phyloP scores from a whole-genome alignment of 2,888 invertebrate genomes.

The Xestia rhomboidea region DNA sequence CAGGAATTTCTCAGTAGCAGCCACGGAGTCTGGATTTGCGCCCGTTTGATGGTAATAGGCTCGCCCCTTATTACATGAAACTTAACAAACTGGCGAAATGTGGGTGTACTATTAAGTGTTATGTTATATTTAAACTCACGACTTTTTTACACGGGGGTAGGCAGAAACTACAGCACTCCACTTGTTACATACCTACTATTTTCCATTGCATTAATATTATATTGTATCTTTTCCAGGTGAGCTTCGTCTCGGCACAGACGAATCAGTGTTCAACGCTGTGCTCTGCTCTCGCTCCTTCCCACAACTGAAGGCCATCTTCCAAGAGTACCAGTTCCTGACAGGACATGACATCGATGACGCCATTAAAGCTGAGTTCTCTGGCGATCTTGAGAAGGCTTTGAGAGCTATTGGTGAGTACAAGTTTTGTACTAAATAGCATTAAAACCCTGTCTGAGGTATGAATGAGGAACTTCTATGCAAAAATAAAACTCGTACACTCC shows the following conservation, averaged over 20 bases:
- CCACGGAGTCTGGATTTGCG: no score
- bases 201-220: background rate
- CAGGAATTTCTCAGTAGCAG: no score
- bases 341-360: slow-evolving; percentile 95
- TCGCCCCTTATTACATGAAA: no score
- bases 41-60: no score
- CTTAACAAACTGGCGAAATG: no score
- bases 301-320: slow-evolving; percentile 90
- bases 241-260: slow-evolving; percentile 94
- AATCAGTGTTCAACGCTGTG: slow-evolving; percentile 95
- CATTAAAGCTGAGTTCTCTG: slow-evolving; percentile 96
- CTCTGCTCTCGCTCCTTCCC: slow-evolving; percentile 93
- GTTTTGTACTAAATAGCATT: no score
- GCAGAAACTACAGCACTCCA: background rate
- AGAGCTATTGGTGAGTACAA: slow-evolving; percentile 91
- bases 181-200: background rate
- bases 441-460: background rate
- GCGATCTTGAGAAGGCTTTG: slow-evolving; percentile 94
- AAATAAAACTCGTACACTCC: background rate
- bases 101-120: no score
- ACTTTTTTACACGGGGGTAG: background rate
- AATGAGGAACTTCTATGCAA: background rate
- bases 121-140: no score
- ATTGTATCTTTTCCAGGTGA: slow-evolving; percentile 80
- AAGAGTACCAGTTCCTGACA: slow-evolving; percentile 94